These are phyloP conservation scores for Calosoma granatense DNA, from an alignment of 1,140 invertebrate species.

Conservation along the genomic window DNA sequence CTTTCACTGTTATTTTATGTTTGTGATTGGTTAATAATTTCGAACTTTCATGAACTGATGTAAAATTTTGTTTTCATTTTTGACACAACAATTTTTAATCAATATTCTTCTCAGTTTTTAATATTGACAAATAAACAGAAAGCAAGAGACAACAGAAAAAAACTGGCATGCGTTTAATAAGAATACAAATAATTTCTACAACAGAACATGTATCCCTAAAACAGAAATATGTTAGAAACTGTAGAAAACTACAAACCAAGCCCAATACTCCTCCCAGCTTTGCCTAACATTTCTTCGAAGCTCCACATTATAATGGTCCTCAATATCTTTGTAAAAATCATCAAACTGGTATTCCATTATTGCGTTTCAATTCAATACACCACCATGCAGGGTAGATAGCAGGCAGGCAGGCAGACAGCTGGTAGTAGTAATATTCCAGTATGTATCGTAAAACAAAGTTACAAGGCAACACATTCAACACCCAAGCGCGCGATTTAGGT, in stretches of 20 bases:
- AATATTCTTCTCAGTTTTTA: too few relatives aligned
- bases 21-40: too few relatives aligned
- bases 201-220: too few relatives aligned
- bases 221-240: too few relatives aligned
- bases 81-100: too few relatives aligned
- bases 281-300: conserved; percentile 14
- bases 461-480: conserved; percentile 4
- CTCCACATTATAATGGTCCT: conserved; percentile 19
- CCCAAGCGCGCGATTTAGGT: too few relatives aligned
- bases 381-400: neutral
- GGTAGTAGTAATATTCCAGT: neutral
- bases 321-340: conserved; percentile 18
- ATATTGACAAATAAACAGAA: too few relatives aligned
- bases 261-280: conserved; percentile 26
- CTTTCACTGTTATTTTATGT: too few relatives aligned
- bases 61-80: too few relatives aligned
- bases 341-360: conserved; percentile 16
- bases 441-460: conserved; percentile 2
- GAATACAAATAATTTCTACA: too few relatives aligned
- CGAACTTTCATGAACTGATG: too few relatives aligned
- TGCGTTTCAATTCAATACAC: neutral
- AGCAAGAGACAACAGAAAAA: too few relatives aligned
- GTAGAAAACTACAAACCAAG: conserved; percentile 22
- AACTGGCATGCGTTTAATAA: neutral
- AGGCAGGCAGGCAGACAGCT: neutral